Conservation (phyloP, 2,888 invertebrate species). For the Platycheirus albimanus region DNA sequence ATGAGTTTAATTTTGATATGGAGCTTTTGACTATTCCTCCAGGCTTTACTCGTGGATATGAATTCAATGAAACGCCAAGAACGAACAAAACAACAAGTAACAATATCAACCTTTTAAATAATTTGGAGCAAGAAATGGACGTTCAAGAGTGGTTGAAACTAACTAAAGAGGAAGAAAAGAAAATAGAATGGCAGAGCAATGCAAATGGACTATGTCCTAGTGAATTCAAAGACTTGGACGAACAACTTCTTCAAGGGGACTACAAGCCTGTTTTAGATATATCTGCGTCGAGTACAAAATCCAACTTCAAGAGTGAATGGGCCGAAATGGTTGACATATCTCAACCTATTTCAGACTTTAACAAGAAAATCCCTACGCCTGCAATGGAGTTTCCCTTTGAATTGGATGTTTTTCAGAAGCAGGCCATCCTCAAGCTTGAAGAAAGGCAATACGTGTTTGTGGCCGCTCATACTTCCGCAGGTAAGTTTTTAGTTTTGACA, state of each 20-base stretch:
- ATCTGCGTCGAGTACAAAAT: constrained; percentile 84
- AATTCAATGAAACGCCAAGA: constrained; percentile 82
- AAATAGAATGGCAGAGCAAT: constrained; percentile 75
- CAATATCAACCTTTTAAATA: constrained; percentile 80
- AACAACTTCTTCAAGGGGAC: constrained; percentile 80
- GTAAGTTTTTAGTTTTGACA: constrained; percentile 78
- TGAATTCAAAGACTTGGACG: constrained; percentile 79
- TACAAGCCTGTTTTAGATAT: constrained; percentile 88
- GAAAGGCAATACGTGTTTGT: constrained; percentile 98
- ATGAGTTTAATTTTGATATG: constrained; percentile 82
- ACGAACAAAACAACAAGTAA: constrained; percentile 58
- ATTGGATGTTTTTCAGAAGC: constrained; percentile 98
- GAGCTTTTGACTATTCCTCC: constrained; percentile 85
- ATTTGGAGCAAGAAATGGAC: constrained; percentile 79
- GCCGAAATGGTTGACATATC: constrained; percentile 93
- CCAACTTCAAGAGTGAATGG: constrained; percentile 86
- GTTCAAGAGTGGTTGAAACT: constrained; percentile 80
- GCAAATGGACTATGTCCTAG: constrained; percentile 50
- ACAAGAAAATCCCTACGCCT: constrained; percentile 90
- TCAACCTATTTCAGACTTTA: constrained; percentile 91
- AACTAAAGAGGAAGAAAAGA: constrained; percentile 77
- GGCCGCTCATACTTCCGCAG: constrained; percentile 99
- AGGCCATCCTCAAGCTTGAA: constrained; percentile 96
- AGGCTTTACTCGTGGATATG: constrained; percentile 86
- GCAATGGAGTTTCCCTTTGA: constrained; percentile 95